Conservation (phyloP, 2,797 vertebrate genomes). For the Myotis findleyi region DNA sequence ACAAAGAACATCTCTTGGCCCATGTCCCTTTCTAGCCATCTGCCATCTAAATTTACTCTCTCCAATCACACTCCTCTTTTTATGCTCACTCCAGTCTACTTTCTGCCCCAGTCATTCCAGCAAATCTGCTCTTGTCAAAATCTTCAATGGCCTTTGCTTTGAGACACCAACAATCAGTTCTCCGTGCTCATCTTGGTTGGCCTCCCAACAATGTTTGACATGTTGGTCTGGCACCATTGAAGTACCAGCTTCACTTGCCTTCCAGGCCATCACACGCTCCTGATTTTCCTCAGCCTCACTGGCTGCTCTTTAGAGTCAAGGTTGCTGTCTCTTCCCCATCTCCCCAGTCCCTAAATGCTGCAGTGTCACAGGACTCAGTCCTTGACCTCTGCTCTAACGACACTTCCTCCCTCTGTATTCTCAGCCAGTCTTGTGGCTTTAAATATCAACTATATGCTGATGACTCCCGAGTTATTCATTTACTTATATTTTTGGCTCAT, state of each 20-base stretch:
- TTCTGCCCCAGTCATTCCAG: background rate
- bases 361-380: background rate
- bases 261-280: background rate
- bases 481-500: background rate
- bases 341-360: background rate
- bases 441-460: background rate
- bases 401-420: background rate
- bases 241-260: background rate
- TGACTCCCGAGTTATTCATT: background rate
- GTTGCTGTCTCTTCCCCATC: background rate
- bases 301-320: background rate
- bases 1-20: background rate
- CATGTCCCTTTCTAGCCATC: background rate
- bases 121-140: background rate
- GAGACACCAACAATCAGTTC: background rate
- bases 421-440: background rate
- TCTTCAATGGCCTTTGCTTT: background rate
- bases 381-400: background rate
- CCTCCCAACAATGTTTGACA: background rate
- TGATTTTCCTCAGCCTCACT: background rate
- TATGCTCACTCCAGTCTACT: background rate
- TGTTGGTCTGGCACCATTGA: background rate
- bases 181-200: background rate
- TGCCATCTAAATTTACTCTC: background rate
- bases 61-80: background rate